Base-by-base conservation (phyloP, 2,113 vertebrate species). In the Semnornis frantzii region DNA sequence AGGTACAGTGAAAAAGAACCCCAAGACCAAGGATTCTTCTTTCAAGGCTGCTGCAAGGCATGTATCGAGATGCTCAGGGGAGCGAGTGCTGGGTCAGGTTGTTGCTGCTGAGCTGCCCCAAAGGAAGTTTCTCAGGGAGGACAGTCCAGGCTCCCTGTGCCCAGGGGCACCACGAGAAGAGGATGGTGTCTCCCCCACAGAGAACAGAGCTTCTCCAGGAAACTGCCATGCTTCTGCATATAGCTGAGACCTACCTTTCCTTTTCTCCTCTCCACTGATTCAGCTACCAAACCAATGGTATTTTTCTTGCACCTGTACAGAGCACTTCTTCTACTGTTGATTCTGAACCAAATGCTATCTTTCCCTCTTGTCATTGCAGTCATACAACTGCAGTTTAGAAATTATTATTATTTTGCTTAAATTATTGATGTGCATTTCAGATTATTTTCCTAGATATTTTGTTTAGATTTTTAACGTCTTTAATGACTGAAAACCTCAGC, bases 81-180 rank as follows among this genome's bases (percentile, higher is more conserved):
- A 18, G 50, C 1, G 2, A 28, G 42, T 25, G n/a, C 20, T 54
- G 82, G 27, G 6, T 21, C 16, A 27, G 42, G 57, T 12, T 37
- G 55, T 13, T 63, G 37, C 30, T 60, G 3, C 33, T 25, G 11
- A 30, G 52, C 50, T 66, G 21, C 39, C 24, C 57, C 46, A 2
- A 3, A 24, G 44, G 15, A 59, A 8, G 18, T 23, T 17, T 25
- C 3, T 1, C 2, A 0, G 31, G 8, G 19, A 46, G 50, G 34
- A 19, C 44, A 12, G 18, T n/a, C 6, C 1, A 5, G n/a, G 4
- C 0, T 9, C 42, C 21, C 16, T 59, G 25, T 0, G 5, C 7
- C 6, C 0, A 0, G 1, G 23, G 8, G 23, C 16, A 30, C 0
- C 9, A 5, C 69, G n/a, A n/a, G 21, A 9, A 9, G 34, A n/a